These are phyloP conservation scores for Clarias gariepinus DNA, from an alignment of 2,113 vertebrate genomes.

Conservation along the genomic window DNA sequence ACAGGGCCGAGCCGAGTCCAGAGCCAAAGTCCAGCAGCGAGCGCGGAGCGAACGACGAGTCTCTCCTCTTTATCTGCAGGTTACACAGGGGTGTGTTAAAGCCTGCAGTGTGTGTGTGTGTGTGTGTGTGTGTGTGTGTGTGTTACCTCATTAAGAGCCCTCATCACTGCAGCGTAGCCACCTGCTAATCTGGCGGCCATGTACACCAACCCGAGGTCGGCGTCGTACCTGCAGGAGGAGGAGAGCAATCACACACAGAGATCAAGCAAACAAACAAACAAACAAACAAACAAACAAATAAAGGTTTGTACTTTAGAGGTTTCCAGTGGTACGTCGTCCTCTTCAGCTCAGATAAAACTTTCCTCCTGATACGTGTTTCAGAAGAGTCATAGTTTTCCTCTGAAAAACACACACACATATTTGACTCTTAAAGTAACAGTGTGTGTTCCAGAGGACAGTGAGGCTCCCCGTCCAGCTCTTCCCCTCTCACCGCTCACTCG, in stretches of 20 bases:
- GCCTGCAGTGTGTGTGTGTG: neutral
- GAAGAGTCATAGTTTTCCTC: constrained; percentile 56
- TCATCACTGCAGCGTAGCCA: constrained; percentile 79
- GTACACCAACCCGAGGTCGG: constrained; percentile 77
- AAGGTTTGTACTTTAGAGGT: constrained; percentile 72
- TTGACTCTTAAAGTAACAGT: neutral
- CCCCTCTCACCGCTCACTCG: constrained; percentile 40
- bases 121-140: neutral
- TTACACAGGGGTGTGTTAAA: neutral
- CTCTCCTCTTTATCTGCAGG: constrained; percentile 78
- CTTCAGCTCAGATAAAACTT: constrained; percentile 74
- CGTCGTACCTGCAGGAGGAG: constrained; percentile 71
- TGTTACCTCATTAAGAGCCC: constrained; percentile 82
- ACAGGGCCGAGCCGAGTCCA: constrained; percentile 79
- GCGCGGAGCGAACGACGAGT: constrained; percentile 75
- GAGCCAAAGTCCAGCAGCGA: constrained; percentile 88
- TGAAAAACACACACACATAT: constrained; percentile 41
- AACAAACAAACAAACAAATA: neutral
- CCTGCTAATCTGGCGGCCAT: constrained; percentile 83
- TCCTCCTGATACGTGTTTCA: constrained; percentile 66
- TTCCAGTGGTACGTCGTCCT: constrained; percentile 82
- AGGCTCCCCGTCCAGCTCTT: neutral
- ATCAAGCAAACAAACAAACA: neutral
- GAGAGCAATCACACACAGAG: neutral
- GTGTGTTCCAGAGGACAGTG: neutral